Conservation (phyloP, 2,113 vertebrate genomes). For the Cyprinodon tularosa region DNA sequence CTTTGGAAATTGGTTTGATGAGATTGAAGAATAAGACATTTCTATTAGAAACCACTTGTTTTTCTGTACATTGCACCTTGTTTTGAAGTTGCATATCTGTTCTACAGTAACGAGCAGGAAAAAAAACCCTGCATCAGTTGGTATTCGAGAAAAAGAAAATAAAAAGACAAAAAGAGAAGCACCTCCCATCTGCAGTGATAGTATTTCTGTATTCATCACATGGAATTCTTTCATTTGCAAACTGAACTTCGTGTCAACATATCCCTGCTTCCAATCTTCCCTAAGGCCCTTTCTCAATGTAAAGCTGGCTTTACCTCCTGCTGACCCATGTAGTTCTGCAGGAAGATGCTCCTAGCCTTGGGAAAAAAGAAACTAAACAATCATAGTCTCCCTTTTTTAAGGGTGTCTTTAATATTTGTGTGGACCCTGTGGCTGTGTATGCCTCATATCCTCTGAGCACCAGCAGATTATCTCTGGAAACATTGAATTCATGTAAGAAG, state of each 20-base stretch:
- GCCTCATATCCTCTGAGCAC: slow-evolving; percentile 31
- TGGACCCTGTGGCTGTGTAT: slow-evolving; percentile 43
- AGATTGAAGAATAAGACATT: background rate
- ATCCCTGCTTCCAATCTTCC: slow-evolving; percentile 55
- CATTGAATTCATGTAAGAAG: slow-evolving; percentile 31
- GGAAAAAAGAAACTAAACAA: slow-evolving; percentile 61
- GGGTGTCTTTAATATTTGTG: slow-evolving; percentile 58
- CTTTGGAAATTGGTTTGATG: background rate
- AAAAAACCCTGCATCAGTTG: background rate
- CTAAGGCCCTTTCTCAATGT: slow-evolving; percentile 54
- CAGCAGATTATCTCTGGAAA: slow-evolving; percentile 44
- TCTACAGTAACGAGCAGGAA: background rate
- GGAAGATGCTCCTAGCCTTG: slow-evolving; percentile 51
- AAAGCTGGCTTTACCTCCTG: slow-evolving; percentile 64
- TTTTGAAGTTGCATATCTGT: background rate
- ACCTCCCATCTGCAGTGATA: slow-evolving; percentile 28
- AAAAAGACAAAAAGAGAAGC: slow-evolving; percentile 15
- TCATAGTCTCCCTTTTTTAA: slow-evolving; percentile 39
- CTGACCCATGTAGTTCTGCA: slow-evolving; percentile 66
- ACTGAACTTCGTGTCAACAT: slow-evolving; percentile 55
- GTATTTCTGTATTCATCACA: slow-evolving; percentile 55
- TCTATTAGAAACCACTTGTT: background rate
- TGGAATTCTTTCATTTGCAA: slow-evolving; percentile 50
- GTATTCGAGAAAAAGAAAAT: slow-evolving; percentile 3
- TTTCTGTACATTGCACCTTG: background rate